Evolutionary conservation across 2,797 vertebrate species (phyloP), one percentile per base, ranked within the genome.

Genomic region (Mionectes olivaceus): DNA sequence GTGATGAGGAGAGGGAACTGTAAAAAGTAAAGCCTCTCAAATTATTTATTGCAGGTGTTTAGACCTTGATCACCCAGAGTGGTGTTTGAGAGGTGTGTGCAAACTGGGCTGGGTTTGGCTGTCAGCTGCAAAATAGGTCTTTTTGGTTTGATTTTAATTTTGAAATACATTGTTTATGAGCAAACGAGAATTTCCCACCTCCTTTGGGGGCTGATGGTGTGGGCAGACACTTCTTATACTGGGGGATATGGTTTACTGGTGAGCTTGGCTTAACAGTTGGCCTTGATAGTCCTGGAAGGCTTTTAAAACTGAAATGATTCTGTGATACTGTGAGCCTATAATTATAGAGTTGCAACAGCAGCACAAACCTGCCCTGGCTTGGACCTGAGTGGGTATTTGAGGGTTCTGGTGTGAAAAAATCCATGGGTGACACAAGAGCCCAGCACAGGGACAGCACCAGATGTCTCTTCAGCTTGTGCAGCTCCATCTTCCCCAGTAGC

Each of bases 1-100:
- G 63, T 70, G 73, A 63, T 19, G 28, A 64, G 74, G 55, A 88
- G 50, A 91, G 28, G 35, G 44, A 78, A 46, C 77, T 49, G 37
- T 81, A 81, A 74, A 81, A 78, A 71, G 33, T 22, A 67, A 69
- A 91, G 57, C 47, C 83, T 14, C 44, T 64, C 33, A 46, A 37
- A 79, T 70, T 53, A 87, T 68, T 77, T 63, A 89, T 61, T 74
- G 49, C 53, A 63, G 75, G 16, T 5, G 0, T 87, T 91, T 67
- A 77, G 88, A 53, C 5, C 44, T 32, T 33, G 82, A 55, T 67
- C 16, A 11, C n/a, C 28, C 52, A 41, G 76, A 75, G 13, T 77
- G 17, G 9, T 35, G 41, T 25, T 64, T 68, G 28, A 24, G 39
- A 25, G 35, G 46, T 50, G 27, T 43, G 17, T 27, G 11, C 11